phyloP scores from a whole-genome alignment of 30 jellyfish, hydroid and myxozoan species.

The Hydra vulgaris region DNA sequence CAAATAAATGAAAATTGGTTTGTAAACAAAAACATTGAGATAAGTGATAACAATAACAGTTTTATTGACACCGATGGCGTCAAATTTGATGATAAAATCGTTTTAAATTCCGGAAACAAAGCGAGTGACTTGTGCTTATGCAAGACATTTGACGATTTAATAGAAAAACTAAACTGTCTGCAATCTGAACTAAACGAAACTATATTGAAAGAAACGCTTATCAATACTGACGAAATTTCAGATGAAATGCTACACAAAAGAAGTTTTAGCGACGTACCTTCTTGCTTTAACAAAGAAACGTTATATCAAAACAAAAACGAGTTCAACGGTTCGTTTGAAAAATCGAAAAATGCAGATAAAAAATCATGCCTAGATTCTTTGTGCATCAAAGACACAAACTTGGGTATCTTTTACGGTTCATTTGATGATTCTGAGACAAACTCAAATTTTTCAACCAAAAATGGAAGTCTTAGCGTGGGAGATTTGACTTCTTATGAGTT shows the following conservation, averaged over 20 bases:
- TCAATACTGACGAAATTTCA: not conserved
- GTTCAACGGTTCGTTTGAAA: not conserved
- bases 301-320: not conserved
- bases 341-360: not conserved
- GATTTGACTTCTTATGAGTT: not conserved
- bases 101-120: not conserved
- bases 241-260: not conserved
- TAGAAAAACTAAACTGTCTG: not conserved
- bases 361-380: not conserved
- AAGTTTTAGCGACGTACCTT: not conserved
- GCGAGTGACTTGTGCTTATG: not conserved
- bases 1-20: not conserved
- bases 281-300: not conserved
- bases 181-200: not conserved
- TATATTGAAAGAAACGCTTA: not conserved
- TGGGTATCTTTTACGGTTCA: not conserved
- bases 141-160: not conserved
- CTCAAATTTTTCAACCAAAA: not conserved
- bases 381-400: not conserved
- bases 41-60: not conserved
- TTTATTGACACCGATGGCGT: not conserved
- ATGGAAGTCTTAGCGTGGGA: not conserved
- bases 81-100: not conserved
- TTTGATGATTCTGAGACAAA: not conserved
- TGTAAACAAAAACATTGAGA: not conserved